These are phyloP conservation scores for Gallinago paraguaiae DNA, from an alignment of 2,113 vertebrate species.

Conservation along the genomic window DNA sequence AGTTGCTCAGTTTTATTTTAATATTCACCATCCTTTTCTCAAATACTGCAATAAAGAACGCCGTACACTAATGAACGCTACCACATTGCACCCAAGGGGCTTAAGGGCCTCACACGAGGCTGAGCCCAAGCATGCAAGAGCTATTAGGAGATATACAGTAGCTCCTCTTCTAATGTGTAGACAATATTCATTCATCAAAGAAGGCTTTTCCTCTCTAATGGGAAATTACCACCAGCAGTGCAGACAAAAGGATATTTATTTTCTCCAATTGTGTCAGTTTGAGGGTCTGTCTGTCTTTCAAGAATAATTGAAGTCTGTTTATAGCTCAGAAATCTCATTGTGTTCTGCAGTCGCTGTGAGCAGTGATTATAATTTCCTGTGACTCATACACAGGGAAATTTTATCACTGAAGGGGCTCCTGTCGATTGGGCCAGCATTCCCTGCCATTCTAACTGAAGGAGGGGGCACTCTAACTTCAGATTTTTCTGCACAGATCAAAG, in stretches of 20 bases:
- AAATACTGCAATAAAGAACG: neutral
- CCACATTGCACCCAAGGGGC: neutral
- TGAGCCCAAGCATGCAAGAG: conserved; percentile 7
- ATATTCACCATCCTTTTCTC: neutral
- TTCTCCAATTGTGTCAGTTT: conserved; percentile 11
- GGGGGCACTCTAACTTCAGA: neutral
- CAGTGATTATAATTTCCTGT: conserved; percentile 48
- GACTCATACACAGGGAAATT: conserved; percentile 1
- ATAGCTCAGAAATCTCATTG: conserved; percentile 52
- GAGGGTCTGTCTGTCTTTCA: conserved; percentile 48
- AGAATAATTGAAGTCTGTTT: conserved; percentile 49
- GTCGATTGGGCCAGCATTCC: neutral
- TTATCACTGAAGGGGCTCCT: neutral
- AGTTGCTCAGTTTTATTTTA: neutral
- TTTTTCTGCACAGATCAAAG: neutral
- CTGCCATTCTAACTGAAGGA: neutral
- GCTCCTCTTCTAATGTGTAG: conserved; percentile 31
- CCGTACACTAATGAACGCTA: neutral
- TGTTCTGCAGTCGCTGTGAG: conserved; percentile 12
- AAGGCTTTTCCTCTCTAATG: conserved; percentile 53
- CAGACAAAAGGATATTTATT: conserved; percentile 62
- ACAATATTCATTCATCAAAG: conserved; percentile 56
- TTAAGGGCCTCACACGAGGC: neutral
- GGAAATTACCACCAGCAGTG: conserved; percentile 51
- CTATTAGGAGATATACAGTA: conserved; percentile 49